Percentiles rank a stretch among this genome's conserved stretches.
These are phyloP conservation scores for Kryptolebias marmoratus DNA, from an alignment of 2,113 vertebrate genomes.

Conservation along the genomic window DNA sequence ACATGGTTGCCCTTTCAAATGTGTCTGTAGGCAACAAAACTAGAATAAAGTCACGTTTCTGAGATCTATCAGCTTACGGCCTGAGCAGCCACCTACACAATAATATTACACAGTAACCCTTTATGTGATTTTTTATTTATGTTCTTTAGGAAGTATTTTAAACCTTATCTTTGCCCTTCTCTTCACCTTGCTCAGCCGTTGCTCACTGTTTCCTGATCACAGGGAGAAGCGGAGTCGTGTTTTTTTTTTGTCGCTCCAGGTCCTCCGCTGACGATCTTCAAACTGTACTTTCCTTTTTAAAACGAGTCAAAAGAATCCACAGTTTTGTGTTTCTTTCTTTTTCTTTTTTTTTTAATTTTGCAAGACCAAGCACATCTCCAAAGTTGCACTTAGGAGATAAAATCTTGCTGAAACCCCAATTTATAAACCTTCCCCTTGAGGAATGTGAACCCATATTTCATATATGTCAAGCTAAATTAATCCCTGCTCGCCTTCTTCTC, in stretches of 20 bases:
- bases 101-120: too few relatives aligned
- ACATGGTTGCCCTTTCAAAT: too few relatives aligned
- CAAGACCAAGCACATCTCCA: conserved; percentile 29
- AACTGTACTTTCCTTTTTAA: not conserved
- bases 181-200: too few relatives aligned
- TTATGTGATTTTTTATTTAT: too few relatives aligned
- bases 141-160: too few relatives aligned
- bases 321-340: not conserved
- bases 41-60: too few relatives aligned
- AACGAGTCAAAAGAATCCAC: not conserved
- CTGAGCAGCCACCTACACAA: too few relatives aligned
- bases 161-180: too few relatives aligned
- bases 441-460: conserved; percentile 40
- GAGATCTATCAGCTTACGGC: too few relatives aligned
- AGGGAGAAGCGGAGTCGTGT: too few relatives aligned
- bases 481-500: conserved; percentile 13
- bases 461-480: conserved; percentile 47
- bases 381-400: conserved; percentile 35
- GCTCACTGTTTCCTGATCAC: too few relatives aligned
- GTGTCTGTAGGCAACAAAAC: too few relatives aligned
- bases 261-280: conserved; percentile 2
- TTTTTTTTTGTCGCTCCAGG: not conserved
- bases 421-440: conserved; percentile 30
- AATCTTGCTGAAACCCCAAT: conserved; percentile 35
- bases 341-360: not conserved